These are phyloP conservation scores for Thalpophila matura DNA, from an alignment of 2,888 invertebrate genomes.

Conservation along the genomic window DNA sequence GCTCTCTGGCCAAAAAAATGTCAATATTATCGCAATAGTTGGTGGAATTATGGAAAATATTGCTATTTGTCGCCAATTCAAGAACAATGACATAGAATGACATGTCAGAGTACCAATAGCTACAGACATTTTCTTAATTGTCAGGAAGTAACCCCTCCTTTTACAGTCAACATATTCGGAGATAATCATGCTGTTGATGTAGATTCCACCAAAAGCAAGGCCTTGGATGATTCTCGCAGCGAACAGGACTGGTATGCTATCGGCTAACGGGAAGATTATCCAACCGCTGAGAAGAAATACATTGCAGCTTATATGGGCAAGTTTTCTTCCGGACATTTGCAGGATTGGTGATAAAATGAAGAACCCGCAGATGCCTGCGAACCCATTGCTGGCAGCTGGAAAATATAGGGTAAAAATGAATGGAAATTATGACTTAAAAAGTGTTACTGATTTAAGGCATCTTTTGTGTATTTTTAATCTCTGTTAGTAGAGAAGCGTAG, in stretches of 20 bases:
- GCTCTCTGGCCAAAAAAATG: slow-evolving; percentile 61
- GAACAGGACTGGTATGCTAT: slow-evolving; percentile 57
- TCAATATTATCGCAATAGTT: slow-evolving; percentile 51
- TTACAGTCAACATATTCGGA: slow-evolving; percentile 68
- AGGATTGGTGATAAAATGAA: slow-evolving; percentile 62
- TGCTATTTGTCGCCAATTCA: too few species aligned
- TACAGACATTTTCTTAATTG: slow-evolving; percentile 60
- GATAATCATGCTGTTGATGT: slow-evolving; percentile 62
- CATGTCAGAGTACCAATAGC: slow-evolving; percentile 65
- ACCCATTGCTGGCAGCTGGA: slow-evolving; percentile 66
- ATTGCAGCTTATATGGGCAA: slow-evolving; percentile 55
- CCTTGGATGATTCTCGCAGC: slow-evolving; percentile 68
- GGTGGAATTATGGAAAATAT: slow-evolving; percentile 48
- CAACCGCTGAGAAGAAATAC: slow-evolving; percentile 60
- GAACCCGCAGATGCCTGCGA: slow-evolving; percentile 66
- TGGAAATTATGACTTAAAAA: too few species aligned
- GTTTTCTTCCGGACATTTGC: too few species aligned
- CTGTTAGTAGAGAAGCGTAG: too few species aligned
- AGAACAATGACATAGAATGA: slow-evolving; percentile 64
- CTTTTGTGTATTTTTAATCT: too few species aligned
- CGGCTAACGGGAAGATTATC: slow-evolving; percentile 63
- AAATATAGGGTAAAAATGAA: too few species aligned
- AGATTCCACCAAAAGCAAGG: slow-evolving; percentile 61
- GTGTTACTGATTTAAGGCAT: too few species aligned
- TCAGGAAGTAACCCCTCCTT: slow-evolving; percentile 70